Base-by-base conservation (phyloP, 2,113 vertebrate species). In the Pterocles burchelli region DNA sequence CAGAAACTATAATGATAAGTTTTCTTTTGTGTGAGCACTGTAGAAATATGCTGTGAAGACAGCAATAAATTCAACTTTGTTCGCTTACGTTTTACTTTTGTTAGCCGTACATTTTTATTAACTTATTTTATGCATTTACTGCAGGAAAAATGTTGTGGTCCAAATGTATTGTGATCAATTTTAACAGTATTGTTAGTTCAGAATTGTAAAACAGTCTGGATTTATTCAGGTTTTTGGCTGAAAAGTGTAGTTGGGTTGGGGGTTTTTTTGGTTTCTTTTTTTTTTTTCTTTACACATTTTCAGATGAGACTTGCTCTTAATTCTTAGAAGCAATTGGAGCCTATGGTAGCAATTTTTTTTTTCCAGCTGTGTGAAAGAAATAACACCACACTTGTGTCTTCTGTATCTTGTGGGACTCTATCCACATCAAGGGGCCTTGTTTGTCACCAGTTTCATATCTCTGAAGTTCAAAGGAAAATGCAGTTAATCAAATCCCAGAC, bases 41-140 rank as follows among this genome's bases (percentile, higher is more conserved):
- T 68, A 91, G 46, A 87, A 70, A 18, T 88, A 58, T 20, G 3
- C 28, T 52, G 29, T n/a, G 34, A 75, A 84, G 57, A 48, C 33
- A 78, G 78, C 46, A 80, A 70, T 86, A 83, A 88, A 88, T 85
- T 90, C 77, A 80, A 20, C 13, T 89, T 62, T 63, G 20, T 71
- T 77, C 72, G 33, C 33, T 87, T 89, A n/a, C 33, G 55, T 43
- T 75, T 88, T 89, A 48, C 13, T 85, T 82, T 57, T 88, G 90
- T 90, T 92, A 85, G 54, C 52, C 17, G 70, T 65, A 91, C 4
- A 11, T n/a, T 95, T 95, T 94, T 92, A 79, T 83, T 85, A 73
- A 61, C 38, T 78, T 63, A 28, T 59, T 92, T 93, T 73, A 29
- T 38, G 22, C 11, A 46, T 33, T 91, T 89, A 76, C 20, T 80